Base-by-base conservation (phyloP, 1,140 invertebrate genomes). In the Bombus soroeensis region DNA sequence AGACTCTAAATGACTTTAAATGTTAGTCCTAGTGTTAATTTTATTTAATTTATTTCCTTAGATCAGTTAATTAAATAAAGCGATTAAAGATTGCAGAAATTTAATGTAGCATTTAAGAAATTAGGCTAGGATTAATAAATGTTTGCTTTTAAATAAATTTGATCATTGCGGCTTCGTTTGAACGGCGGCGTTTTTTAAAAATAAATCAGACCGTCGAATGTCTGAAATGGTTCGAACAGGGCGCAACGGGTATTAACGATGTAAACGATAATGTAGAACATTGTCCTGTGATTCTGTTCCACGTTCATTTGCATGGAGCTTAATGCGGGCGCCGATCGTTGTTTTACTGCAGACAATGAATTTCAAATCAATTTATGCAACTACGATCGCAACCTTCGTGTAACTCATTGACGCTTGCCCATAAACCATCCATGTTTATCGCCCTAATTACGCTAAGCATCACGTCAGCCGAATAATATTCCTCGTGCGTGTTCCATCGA, bases 221-320 rank as follows among this genome's bases (percentile, higher is more conserved):
- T 74, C 73, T 81, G 85, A 34, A 74, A 4, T 66, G 39, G 39
- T 9, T 62, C 62, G 64, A 86, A 86, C 80, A 81, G 66, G n/a
- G 39, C 13, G 28, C 66, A 37, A 66, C 57, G 81, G 81, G 81
- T 84, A 87, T 87, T 83, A 83, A 87, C 85, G 74, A 83, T 87
- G 85, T 87, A 87, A 87, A 87, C 85, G 85, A 83, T 87, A 87
- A 87, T 87, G 85, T 87, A 87, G 85, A 87, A 87, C 85, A 87
- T 73, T 71, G 81, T 83, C 66, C 81, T 77, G 66, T 78, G 74
- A 78, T 76, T 83, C 81, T 77, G 85, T 73, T 74, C 68, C 81
- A n/a, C 68, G 81, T 77, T 83, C 85, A 87, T 87, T 87, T 84
- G 85, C 85, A 87, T 87, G 81, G 53, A 79, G 85, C 85, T 87